Conservation (phyloP, 2,888 invertebrate genomes). For the Anoncus sp. region DNA sequence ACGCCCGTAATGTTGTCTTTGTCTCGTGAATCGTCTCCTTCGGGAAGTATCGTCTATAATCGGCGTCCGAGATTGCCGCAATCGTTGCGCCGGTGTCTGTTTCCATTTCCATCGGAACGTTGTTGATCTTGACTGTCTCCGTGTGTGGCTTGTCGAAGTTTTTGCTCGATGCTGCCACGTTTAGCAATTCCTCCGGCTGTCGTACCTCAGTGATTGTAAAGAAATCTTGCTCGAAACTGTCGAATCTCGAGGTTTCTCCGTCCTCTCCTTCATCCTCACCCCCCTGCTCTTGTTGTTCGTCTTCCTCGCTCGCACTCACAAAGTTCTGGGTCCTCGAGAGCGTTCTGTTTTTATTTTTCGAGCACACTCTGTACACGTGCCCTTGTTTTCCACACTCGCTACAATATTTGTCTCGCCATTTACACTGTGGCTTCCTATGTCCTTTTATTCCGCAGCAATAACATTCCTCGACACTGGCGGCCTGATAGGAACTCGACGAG, state of each 20-base stretch:
- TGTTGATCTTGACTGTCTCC: slow-evolving; percentile 16
- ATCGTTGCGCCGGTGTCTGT: slow-evolving; percentile 32
- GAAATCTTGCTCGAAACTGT: not conserved
- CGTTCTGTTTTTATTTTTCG: not conserved
- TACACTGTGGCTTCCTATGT: slow-evolving; percentile 2
- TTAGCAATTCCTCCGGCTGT: too few species aligned
- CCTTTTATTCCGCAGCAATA: slow-evolving; percentile 9
- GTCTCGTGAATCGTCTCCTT: too few species aligned
- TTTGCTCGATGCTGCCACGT: too few species aligned
- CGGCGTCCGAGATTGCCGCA: slow-evolving; percentile 19
- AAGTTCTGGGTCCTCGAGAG: not conserved
- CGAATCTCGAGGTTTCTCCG: too few species aligned
- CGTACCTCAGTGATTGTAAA: too few species aligned
- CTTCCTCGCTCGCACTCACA: slow-evolving; percentile 5
- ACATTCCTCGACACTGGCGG: not conserved
- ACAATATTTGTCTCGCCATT: slow-evolving; percentile 23
- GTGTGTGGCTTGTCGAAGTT: not conserved
- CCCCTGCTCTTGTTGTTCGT: not conserved
- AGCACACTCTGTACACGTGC: slow-evolving; percentile 21
- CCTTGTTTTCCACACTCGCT: slow-evolving; percentile 43
- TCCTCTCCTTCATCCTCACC: too few species aligned
- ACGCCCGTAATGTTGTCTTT: not conserved
- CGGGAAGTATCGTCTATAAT: slow-evolving; percentile 18
- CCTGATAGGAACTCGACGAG: too few species aligned
- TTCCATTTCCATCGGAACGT: slow-evolving; percentile 16